Percentiles rank a stretch among this genome's conserved stretches.
Evolutionary conservation across 2,888 invertebrate species (phyloP).

Genomic region (Lathronympha strigana): DNA sequence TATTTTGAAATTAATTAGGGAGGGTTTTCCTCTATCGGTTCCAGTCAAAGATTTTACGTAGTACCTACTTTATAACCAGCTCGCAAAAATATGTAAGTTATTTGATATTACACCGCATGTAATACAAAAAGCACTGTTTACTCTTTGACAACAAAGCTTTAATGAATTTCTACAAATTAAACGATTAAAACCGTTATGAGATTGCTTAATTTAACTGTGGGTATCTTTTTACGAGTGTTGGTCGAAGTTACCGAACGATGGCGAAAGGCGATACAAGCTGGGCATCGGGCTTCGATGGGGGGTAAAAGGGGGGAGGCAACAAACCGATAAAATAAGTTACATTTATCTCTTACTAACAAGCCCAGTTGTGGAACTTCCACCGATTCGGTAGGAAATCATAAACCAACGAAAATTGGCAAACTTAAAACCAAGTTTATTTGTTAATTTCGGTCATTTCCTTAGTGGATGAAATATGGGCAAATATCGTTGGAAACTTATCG

Average conservation of each 20-base stretch:
- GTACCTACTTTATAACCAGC: too few relatives aligned
- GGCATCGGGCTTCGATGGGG: conserved; percentile 17
- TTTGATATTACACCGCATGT: not conserved
- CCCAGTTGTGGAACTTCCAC: conserved; percentile 44
- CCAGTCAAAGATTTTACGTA: too few relatives aligned
- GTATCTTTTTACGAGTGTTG: conserved; percentile 39
- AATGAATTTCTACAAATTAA: conserved; percentile 29
- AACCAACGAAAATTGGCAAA: conserved; percentile 62
- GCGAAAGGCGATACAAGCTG: conserved; percentile 36
- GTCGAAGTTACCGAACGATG: conserved; percentile 37
- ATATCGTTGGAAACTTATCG: conserved; percentile 22
- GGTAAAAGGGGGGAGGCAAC: conserved; percentile 43
- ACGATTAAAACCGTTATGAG: conserved; percentile 27
- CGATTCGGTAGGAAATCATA: conserved; percentile 60
- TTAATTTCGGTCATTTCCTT: conserved; percentile 44
- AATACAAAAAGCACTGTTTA: not conserved
- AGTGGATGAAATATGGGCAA: conserved; percentile 34
- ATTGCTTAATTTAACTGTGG: conserved; percentile 32
- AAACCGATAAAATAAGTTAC: conserved; percentile 57
- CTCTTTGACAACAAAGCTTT: conserved; percentile 10
- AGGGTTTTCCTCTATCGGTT: too few relatives aligned
- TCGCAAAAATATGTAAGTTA: not conserved
- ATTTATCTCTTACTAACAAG: conserved; percentile 51
- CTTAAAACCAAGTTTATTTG: conserved; percentile 60
- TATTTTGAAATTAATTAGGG: too few relatives aligned